Evolutionary conservation across 2,113 vertebrate species (phyloP).

Genomic region (Myrmophylax atrothorax): DNA sequence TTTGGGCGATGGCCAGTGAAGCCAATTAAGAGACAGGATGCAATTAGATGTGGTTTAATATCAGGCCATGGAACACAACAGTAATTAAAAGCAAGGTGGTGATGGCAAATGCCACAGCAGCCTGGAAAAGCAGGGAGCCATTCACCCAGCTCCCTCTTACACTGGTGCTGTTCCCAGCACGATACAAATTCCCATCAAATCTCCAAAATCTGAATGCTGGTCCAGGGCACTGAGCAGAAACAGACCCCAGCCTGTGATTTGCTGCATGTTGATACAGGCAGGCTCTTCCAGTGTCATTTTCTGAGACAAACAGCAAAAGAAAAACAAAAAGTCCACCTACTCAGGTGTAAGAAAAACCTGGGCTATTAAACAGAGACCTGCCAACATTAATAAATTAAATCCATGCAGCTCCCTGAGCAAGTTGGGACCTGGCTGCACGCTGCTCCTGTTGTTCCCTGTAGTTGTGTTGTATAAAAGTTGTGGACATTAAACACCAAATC

Average conservation of each 20-base stretch:
- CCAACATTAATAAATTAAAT: not conserved
- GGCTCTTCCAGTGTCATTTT: not conserved
- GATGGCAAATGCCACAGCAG: not conserved
- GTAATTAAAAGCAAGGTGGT: not conserved
- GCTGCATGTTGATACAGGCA: not conserved
- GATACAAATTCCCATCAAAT: not conserved
- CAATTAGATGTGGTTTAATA: not conserved
- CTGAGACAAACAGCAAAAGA: not conserved
- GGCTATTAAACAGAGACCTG: not conserved
- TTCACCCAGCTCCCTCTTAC: not conserved
- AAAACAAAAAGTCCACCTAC: slow-evolving; percentile 40
- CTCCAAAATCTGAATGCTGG: not conserved
- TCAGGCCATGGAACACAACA: not conserved
- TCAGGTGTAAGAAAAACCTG: not conserved
- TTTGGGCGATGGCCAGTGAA: slow-evolving; percentile 16
- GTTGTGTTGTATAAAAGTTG: not conserved
- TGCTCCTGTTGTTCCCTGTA: not conserved
- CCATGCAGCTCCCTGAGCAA: not conserved
- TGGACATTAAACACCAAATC: not conserved
- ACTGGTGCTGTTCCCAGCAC: not conserved
- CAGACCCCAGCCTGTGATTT: not conserved
- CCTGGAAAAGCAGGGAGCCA: not conserved
- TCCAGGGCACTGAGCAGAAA: not conserved
- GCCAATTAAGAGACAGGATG: slow-evolving; percentile 30
- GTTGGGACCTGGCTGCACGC: not conserved